Conservation (phyloP, 92 coral and sea anemone genomes). For the Siderastrea radians region DNA sequence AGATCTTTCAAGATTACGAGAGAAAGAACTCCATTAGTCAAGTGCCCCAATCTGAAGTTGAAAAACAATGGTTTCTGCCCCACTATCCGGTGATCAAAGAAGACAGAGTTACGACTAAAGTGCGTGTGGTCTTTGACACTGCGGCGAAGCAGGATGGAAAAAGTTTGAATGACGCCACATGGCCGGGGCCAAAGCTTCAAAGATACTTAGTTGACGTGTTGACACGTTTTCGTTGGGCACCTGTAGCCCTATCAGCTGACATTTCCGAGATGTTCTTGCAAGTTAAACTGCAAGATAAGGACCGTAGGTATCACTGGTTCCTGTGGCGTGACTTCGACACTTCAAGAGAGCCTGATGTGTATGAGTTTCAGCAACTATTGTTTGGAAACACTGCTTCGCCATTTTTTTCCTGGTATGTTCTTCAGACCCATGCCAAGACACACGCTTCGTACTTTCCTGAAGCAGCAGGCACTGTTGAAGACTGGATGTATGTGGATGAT, state of each 20-base stretch:
- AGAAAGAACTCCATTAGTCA: slow-evolving; percentile 8
- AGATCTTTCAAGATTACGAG: too few species aligned
- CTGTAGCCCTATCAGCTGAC: not conserved
- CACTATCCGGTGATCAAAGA: too few species aligned
- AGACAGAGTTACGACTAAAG: too few species aligned
- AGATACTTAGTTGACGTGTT: not conserved
- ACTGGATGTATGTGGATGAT: not conserved
- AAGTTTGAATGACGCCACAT: slow-evolving; percentile 32
- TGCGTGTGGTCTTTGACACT: too few species aligned
- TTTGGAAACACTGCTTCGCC: not conserved
- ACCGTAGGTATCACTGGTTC: not conserved
- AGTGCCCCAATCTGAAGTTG: too few species aligned
- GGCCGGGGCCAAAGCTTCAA: slow-evolving; percentile 28
- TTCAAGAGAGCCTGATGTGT: not conserved
- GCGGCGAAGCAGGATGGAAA: slow-evolving; percentile 38
- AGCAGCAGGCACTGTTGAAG: not conserved
- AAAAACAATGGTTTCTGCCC: too few species aligned
- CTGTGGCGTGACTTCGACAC: not conserved
- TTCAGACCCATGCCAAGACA: not conserved
- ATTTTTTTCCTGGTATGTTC: not conserved
- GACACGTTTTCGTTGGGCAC: not conserved
- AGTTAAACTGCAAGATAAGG: too few species aligned
- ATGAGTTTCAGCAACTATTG: not conserved
- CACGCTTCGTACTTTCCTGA: not conserved
- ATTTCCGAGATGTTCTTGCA: not conserved